Percentiles rank a stretch among this genome's conserved stretches.
These are phyloP conservation scores for Pseudolycoriella hygida DNA, from an alignment of 2,888 invertebrate species.

Conservation along the genomic window DNA sequence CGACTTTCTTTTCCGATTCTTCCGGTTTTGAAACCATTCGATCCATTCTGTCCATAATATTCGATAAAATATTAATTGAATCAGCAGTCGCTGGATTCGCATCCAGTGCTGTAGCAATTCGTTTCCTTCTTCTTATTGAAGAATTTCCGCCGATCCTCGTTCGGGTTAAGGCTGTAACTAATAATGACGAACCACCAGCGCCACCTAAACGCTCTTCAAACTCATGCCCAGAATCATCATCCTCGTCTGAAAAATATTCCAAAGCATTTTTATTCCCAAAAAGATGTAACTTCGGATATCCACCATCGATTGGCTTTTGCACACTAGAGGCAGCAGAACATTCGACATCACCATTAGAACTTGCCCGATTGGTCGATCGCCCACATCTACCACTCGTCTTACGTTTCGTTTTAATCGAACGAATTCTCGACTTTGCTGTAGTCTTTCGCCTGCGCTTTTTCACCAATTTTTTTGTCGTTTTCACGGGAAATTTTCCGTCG, in stretches of 20 bases:
- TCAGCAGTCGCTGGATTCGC: slow-evolving; percentile 21
- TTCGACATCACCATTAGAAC: not conserved
- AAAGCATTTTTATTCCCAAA: slow-evolving; percentile 4
- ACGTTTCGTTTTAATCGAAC: not conserved
- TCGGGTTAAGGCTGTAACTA: slow-evolving; percentile 3
- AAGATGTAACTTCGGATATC: slow-evolving; percentile 4
- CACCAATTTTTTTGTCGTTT: slow-evolving; percentile 33
- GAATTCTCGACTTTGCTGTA: slow-evolving; percentile 13
- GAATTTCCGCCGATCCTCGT: slow-evolving; percentile 13
- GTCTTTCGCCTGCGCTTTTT: slow-evolving; percentile 28
- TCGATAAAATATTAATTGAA: slow-evolving; percentile 42
- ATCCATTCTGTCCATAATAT: slow-evolving; percentile 51
- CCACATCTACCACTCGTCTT: too few relatives aligned
- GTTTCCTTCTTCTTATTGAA: slow-evolving; percentile 30
- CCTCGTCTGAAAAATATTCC: slow-evolving; percentile 30
- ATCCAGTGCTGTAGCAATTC: slow-evolving; percentile 25
- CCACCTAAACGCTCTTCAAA: slow-evolving; percentile 11
- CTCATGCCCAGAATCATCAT: slow-evolving; percentile 23
- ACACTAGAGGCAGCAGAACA: not conserved
- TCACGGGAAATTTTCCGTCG: slow-evolving; percentile 40
- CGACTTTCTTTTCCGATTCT: slow-evolving; percentile 30
- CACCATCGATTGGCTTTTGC: not conserved
- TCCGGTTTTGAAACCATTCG: slow-evolving; percentile 44
- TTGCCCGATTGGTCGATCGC: not conserved
- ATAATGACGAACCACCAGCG: slow-evolving; percentile 20